Evolutionary conservation across 2,797 vertebrate genomes (phyloP), one percentile per base, ranked within the genome.

Genomic region (Natrix natrix): DNA sequence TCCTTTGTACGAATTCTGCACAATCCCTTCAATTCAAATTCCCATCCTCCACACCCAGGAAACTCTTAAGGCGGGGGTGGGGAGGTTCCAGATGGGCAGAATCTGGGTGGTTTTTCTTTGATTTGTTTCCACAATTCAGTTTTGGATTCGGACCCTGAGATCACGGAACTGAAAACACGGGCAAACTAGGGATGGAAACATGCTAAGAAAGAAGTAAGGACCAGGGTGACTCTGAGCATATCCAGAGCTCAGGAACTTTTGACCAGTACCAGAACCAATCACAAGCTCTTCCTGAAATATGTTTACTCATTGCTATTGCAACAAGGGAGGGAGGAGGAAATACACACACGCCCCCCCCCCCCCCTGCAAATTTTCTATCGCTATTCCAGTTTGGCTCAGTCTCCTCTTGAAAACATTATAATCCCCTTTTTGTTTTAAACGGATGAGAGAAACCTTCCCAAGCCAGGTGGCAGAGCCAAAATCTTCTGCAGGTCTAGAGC

Each of bases 381-480:
- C 74, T 37, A 78, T 3, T 22, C 74, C 32, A 83, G 8, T 3
- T 2, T 56, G 74, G 16, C 26, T 11, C 4, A 0, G 8, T 24
- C 55, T 5, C n/a, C 32, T 32, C 54, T 11, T 7, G 26, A 8
- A 5, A 28, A 14, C 2, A 59, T 74, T 22, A 28, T 1, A 48
- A 4, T 5, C n/a, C 4, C 0, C 1, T 8, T 22, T 28, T 28
- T 13, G 48, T 28, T 37, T 4, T 52, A 1, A 48, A 48, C 17
- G 32, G 89, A 37, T 20, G 37, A 26, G 12, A 48, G 13, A 32
- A 24, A 43, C n/a, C 60, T 6, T 48, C 3, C 3, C 54, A 56
- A 55, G 60, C 52, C 8, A 56, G 8, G 1, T 5, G 20, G 7
- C 74, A 52, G 32, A 26, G 57, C 16, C 16, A 2, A 28, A 86